phyloP scores from a whole-genome alignment of 2,113 vertebrate species.

The Albula glossodonta region DNA sequence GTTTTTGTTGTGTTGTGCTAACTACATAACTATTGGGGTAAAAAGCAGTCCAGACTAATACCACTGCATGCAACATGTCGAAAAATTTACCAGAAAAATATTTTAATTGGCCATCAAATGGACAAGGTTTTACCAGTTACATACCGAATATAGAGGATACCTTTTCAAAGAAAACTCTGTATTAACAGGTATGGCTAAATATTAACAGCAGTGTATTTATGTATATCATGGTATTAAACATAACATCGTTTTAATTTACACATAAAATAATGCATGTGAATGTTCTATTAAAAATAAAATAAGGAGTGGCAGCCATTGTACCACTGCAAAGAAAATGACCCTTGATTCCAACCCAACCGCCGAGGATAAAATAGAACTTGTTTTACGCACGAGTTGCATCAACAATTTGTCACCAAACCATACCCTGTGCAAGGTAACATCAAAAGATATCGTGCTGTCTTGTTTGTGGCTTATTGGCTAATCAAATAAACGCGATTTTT shows the following conservation, averaged over 20 bases:
- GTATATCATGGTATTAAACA: neutral
- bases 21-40: too few relatives aligned
- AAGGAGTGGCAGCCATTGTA: neutral
- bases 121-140: too few relatives aligned
- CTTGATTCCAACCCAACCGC: neutral
- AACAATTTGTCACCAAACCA: neutral
- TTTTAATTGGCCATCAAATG: too few relatives aligned
- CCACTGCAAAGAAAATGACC: neutral
- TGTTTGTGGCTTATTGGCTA: neutral
- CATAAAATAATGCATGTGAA: neutral
- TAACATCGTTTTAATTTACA: neutral
- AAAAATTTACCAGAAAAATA: too few relatives aligned
- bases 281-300: neutral
- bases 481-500: neutral
- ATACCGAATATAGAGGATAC: too few relatives aligned
- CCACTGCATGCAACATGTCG: too few relatives aligned
- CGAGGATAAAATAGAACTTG: neutral
- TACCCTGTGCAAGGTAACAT: neutral
- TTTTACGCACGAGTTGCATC: neutral
- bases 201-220: neutral
- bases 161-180: too few relatives aligned
- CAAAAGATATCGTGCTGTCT: neutral
- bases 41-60: too few relatives aligned
- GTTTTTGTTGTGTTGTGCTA: too few relatives aligned
- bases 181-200: too few relatives aligned